Base-by-base conservation (phyloP, 2,113 vertebrate species). In the Tetrax tetrax region DNA sequence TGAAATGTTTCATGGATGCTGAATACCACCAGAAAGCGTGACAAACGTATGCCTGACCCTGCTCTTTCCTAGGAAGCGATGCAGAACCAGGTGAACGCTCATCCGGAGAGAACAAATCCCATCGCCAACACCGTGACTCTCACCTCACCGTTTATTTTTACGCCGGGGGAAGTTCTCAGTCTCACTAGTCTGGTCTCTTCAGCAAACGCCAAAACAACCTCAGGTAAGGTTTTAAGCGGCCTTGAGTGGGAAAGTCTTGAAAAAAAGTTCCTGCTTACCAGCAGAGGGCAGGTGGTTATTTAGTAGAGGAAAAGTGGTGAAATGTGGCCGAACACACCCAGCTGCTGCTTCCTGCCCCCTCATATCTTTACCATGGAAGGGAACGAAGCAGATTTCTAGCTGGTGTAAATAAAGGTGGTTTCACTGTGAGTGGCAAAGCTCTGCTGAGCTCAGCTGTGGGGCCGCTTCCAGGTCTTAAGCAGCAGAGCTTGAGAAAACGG, bases 61-160 rank as follows among this genome's bases (percentile, higher is more conserved):
- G 0, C 31, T 87, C 45, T 87, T 78, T n/a, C n/a, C 23, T 61
- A 99, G 99, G 99, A 99, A 94, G 98, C 98, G 4, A 99, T 99
- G 99, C 98, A 99, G 97, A 98, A 96, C 93, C 99, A 99, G 96
- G 97, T 97, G 13, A 97, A 94, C 12, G 10, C 96, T 54, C 98
- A 98, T 6, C 89, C 97, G 0, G 98, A 98, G 81, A 96, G 91
- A 53, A 45, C 68, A 11, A 69, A 57, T 25, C 60, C 94, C 2
- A 5, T 96, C 8, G 57, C 95, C 22, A 89, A 61, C 59, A 16
- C 97, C 2, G 66, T 98, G 76, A 93, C 95, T 27, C 69, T 96
- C 77, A 27, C 84, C 53, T 95, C 96, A 1, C 98, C 99, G 0
- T 98, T 99, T 82, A 96, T 99, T 95, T 98, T 99, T 90, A 94